A percentile compares a stretch with the other conserved stretches of the same genome.
Conservation (phyloP, 1,140 invertebrate species). For the Aphelinus atriplicis region DNA sequence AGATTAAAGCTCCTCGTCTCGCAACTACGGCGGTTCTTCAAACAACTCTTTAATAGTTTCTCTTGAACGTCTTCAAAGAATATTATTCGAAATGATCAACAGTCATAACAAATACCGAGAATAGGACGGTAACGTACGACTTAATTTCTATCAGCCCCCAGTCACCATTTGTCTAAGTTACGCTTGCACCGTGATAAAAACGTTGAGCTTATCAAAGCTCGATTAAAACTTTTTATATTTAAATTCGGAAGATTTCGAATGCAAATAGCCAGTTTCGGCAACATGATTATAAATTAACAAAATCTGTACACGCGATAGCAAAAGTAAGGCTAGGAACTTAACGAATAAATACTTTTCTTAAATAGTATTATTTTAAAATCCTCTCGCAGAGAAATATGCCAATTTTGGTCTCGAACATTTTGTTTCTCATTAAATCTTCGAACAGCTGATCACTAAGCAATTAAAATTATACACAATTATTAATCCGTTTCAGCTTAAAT, state of each 20-base stretch:
- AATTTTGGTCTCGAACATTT: too few species aligned
- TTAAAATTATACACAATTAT: too few species aligned
- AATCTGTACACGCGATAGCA: slow-evolving; percentile 27
- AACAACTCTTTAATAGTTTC: slow-evolving; percentile 11
- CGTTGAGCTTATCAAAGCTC: slow-evolving; percentile 44
- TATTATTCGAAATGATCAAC: slow-evolving; percentile 31
- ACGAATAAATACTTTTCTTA: slow-evolving; percentile 22
- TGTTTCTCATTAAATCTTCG: too few species aligned
- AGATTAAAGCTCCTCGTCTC: slow-evolving; percentile 25
- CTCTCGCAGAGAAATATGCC: background rate
- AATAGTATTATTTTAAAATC: slow-evolving; percentile 22
- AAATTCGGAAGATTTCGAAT: slow-evolving; percentile 31
- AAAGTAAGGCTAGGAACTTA: slow-evolving; percentile 33
- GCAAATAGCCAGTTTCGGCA: slow-evolving; percentile 27
- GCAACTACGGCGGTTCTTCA: background rate
- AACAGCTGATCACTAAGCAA: too few species aligned
- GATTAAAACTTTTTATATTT: slow-evolving; percentile 39
- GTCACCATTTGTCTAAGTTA: slow-evolving; percentile 27
- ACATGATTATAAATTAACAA: background rate
- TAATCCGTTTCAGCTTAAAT: too few species aligned
- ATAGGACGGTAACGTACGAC: slow-evolving; percentile 37
- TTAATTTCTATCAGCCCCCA: slow-evolving; percentile 19
- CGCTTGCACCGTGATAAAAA: slow-evolving; percentile 39
- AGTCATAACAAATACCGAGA: slow-evolving; percentile 39
- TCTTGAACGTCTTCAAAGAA: slow-evolving; percentile 16